Conservation (phyloP, 2,113 vertebrate species). For the Dinomys branickii region DNA sequence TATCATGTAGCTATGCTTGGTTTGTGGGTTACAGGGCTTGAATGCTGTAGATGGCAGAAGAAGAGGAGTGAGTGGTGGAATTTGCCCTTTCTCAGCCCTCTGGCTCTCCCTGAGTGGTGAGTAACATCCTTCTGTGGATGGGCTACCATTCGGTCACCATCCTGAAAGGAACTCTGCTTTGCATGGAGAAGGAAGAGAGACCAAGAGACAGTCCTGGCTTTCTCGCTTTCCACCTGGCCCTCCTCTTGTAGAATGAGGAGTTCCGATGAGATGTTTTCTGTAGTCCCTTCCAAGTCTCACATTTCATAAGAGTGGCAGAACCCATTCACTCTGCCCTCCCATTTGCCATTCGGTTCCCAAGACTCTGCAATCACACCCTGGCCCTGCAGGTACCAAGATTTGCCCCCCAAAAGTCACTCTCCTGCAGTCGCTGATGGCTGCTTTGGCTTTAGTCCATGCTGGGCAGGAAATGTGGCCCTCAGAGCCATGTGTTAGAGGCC, state of each 20-base stretch:
- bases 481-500: background rate
- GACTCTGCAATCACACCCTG: background rate
- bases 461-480: background rate
- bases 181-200: background rate
- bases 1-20: background rate
- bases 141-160: background rate
- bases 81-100: background rate
- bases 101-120: background rate
- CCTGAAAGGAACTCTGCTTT: background rate
- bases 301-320: background rate
- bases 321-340: background rate
- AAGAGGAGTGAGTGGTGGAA: background rate
- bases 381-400: background rate
- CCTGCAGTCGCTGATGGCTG: background rate
- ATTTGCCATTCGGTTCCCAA: background rate
- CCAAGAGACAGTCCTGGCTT: background rate
- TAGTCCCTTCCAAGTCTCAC: background rate
- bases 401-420: background rate
- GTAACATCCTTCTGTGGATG: background rate
- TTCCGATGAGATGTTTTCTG: background rate
- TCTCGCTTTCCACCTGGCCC: background rate
- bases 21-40: background rate
- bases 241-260: background rate
- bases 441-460: no score
- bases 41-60: background rate